Percentiles rank a stretch among this genome's conserved stretches.
Conservation (phyloP, 2,888 invertebrate species). For the Hermaeophaga mercurialis region DNA sequence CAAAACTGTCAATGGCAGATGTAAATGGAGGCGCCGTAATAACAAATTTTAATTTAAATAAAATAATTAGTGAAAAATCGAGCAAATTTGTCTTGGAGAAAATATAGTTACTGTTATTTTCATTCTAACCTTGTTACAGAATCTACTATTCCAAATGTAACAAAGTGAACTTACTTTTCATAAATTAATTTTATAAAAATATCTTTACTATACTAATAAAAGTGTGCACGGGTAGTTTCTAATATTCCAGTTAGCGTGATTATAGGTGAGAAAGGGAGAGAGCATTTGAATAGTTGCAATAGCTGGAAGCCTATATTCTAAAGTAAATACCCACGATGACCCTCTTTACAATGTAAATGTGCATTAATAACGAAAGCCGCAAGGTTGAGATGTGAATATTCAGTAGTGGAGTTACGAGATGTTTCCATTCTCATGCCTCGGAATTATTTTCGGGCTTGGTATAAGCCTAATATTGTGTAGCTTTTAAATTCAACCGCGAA, state of each 20-base stretch:
- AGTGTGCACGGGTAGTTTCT: too few species aligned
- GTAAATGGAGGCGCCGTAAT: too few species aligned
- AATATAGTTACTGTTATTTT: too few species aligned
- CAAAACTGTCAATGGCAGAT: too few species aligned
- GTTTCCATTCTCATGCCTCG: conserved; percentile 17
- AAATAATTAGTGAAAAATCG: too few species aligned
- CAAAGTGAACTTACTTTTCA: too few species aligned
- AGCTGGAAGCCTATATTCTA: conserved; percentile 44
- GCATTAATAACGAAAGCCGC: conserved; percentile 48
- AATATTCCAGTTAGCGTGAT: not conserved
- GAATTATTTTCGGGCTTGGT: conserved; percentile 26
- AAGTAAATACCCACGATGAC: conserved; percentile 52
- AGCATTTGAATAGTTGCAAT: conserved; percentile 8
- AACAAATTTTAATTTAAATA: too few species aligned
- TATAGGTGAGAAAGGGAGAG: not conserved
- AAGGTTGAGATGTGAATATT: conserved; percentile 44
- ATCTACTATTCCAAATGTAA: too few species aligned
- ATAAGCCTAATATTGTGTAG: conserved; percentile 31
- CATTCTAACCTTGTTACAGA: too few species aligned
- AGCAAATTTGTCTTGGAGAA: too few species aligned
- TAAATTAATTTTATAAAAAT: too few species aligned
- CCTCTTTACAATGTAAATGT: conserved; percentile 54
- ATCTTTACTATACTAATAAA: too few species aligned
- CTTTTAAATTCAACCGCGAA: conserved; percentile 22
- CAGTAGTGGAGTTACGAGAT: conserved; percentile 32